phyloP scores from a whole-genome alignment of 1,140 invertebrate genomes.

The Papilio xuthus region DNA sequence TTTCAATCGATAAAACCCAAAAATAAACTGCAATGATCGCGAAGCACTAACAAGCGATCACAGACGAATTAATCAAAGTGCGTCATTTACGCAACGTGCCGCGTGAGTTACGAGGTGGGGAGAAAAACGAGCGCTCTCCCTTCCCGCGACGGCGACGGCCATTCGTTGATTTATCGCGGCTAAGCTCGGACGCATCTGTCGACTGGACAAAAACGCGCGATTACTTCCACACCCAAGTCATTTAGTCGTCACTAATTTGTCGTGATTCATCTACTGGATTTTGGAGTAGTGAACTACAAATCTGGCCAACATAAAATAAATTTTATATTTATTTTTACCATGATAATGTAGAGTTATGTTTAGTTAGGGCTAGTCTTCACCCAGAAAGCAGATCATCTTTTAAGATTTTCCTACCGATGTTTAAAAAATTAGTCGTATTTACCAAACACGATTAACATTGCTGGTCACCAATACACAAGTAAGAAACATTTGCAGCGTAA shows the following conservation, averaged over 20 bases:
- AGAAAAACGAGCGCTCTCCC: slow-evolving; percentile 21
- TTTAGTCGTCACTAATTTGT: background rate
- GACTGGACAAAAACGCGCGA: slow-evolving; percentile 18
- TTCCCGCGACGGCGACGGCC: background rate
- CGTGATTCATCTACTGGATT: background rate
- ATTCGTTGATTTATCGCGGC: slow-evolving; percentile 33
- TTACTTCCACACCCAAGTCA: background rate
- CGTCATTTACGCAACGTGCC: slow-evolving; percentile 65
- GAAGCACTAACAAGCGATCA: slow-evolving; percentile 35
- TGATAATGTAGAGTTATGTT: no score
- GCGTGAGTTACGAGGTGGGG: slow-evolving; percentile 46
- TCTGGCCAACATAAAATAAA: background rate
- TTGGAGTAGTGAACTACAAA: background rate
- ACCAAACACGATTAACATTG: background rate
- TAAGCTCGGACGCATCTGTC: slow-evolving; percentile 17
- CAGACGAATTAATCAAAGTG: slow-evolving; percentile 67
- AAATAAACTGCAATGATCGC: slow-evolving; percentile 27
- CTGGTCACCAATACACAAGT: background rate
- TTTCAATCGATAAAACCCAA: slow-evolving; percentile 14
- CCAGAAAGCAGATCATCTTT: no score
- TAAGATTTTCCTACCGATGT: no score
- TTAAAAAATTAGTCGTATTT: background rate
- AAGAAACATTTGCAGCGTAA: background rate
- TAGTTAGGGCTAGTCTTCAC: no score
- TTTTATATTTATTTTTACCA: background rate